Evolutionary conservation across 35 echinoderm and acorn worm species (phyloP), one percentile per base, ranked within the genome.

Genomic region (Patiria miniata): DNA sequence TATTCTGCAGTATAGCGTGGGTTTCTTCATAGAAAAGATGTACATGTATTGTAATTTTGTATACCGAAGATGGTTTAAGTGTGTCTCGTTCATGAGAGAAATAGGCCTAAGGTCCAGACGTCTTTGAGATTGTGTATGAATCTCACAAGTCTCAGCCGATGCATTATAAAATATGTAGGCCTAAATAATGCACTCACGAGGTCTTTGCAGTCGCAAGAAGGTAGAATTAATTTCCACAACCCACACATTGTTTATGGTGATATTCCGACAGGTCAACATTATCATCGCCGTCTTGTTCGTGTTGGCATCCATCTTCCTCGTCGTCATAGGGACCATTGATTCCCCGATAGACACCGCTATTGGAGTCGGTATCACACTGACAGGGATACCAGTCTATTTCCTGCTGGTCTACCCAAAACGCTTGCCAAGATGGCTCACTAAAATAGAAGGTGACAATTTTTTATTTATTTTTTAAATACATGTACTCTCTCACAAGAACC

Each of bases 361-460:
- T 16, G 95, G 95, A 1, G 28, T 97, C 22, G 91, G 91, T 34
- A 86, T 97, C 40, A 79, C 81, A 19, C 84, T 65, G 47, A 86
- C 85, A 3, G 95, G 95, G 29, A 79, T 97, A 54, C 95, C 95
- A 21, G 86, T 94, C 39, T 97, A 97, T 56, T 97, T 93, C 51
- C 79, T 97, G 12, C 37, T 91, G 23, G 92, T 97, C 17, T 82
- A 38, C 80, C 91, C 91, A 4, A 84, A 84, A 77, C 85, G 68
- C 18, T 83, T 82, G 79, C 87, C 91, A 1, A 39, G 39, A 8
- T 83, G 57, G 33, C 26, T 90, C 4, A 52, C 76, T 56, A 86
- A 57, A 40, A 56, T 69, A 37, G 76, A 80, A 37, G 90, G 94
- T 97, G 51, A 85, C 7, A n/a, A 14, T 85, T 2, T 17, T 17